A percentile compares a stretch with the other conserved stretches of the same genome.
These are phyloP conservation scores for Eonycteris spelaea DNA, from an alignment of 2,113 vertebrate genomes.

Conservation along the genomic window DNA sequence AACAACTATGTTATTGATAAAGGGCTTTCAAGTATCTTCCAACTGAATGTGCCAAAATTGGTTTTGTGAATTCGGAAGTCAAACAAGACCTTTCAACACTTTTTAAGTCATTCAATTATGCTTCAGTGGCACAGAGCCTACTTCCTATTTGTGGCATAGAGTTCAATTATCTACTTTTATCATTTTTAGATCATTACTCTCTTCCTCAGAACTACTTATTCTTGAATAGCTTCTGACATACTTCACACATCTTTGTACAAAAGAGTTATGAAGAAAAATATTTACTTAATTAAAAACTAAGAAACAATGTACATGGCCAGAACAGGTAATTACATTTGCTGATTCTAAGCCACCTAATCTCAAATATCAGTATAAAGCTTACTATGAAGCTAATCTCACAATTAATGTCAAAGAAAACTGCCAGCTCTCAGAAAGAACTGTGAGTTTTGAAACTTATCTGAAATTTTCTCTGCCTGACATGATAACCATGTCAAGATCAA, in stretches of 20 bases:
- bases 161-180: neutral
- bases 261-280: neutral
- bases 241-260: neutral
- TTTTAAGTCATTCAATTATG: neutral
- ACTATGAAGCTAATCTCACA: neutral
- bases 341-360: neutral
- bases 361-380: neutral
- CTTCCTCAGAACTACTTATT: neutral
- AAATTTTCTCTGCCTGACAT: neutral
- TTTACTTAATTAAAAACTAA: neutral
- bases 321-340: neutral
- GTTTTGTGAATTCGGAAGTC: slow-evolving; percentile 5
- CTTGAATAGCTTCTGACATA: neutral
- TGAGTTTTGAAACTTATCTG: neutral
- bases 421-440: neutral
- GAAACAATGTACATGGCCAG: neutral
- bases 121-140: neutral
- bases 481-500: neutral
- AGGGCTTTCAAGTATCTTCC: neutral
- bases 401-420: neutral
- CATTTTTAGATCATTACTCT: neutral
- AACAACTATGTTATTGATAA: neutral
- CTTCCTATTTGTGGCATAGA: neutral
- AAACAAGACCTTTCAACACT: neutral
- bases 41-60: neutral